phyloP scores from a whole-genome alignment of 2,113 vertebrate species.

The Lagopus muta region DNA sequence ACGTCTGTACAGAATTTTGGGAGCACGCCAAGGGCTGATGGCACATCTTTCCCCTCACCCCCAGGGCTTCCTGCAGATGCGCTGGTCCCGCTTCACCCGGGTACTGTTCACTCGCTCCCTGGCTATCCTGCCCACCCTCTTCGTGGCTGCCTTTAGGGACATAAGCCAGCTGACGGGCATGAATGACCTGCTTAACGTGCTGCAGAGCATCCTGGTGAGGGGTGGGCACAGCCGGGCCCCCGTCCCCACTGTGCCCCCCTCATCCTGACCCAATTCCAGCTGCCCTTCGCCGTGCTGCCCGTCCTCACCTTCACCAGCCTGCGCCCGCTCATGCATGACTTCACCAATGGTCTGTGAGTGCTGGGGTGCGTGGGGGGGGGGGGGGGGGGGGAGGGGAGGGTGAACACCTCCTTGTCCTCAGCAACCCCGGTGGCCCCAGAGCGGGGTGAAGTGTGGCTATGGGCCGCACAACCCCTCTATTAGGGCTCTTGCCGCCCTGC shows the following conservation, averaged over 20 bases:
- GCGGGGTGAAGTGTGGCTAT: accelerated
- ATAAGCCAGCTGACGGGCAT: constrained; percentile 75
- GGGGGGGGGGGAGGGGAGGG: no score
- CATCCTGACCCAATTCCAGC: constrained; percentile 56
- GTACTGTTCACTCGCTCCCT: constrained; percentile 82
- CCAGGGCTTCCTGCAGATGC: constrained; percentile 82
- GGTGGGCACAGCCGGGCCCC: not conserved
- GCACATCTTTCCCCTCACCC: accelerated
- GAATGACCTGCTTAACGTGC: constrained; percentile 83
- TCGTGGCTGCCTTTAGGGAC: constrained; percentile 78
- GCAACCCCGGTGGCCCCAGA: not conserved
- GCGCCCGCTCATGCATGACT: constrained; percentile 79
- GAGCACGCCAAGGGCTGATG: accelerated
- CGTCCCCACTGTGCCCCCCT: accelerated
- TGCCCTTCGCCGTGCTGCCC: constrained; percentile 81
- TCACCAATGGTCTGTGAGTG: constrained; percentile 80
- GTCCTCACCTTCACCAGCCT: constrained; percentile 85
- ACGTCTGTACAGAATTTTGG: not conserved
- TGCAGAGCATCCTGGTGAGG: constrained; percentile 84
- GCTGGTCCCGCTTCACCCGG: constrained; percentile 79
- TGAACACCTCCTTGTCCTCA: not conserved
- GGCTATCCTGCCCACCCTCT: constrained; percentile 80
- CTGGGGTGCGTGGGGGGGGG: no score
- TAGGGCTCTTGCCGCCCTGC: not conserved
- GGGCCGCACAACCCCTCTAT: not conserved